These are phyloP conservation scores for Tenthredo distinguenda DNA, from an alignment of 2,888 invertebrate genomes.

Conservation along the genomic window DNA sequence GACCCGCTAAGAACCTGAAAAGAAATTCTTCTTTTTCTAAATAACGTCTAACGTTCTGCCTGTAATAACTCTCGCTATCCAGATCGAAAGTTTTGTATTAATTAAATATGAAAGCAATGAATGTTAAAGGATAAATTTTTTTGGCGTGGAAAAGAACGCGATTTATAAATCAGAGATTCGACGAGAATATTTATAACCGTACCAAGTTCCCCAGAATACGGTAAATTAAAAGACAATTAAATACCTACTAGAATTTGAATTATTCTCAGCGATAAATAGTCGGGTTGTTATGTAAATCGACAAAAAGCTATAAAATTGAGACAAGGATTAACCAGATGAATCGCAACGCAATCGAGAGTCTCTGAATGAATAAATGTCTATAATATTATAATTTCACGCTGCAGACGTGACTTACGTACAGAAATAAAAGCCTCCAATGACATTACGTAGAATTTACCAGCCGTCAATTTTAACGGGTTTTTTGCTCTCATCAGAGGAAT, in stretches of 20 bases:
- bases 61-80: neutral
- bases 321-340: neutral
- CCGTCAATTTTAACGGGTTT: conserved; percentile 62
- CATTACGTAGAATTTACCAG: conserved; percentile 65
- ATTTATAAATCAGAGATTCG: neutral
- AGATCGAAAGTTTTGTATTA: conserved; percentile 5
- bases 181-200: neutral
- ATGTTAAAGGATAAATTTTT: neutral
- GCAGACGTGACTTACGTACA: conserved; percentile 56
- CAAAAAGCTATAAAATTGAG: neutral
- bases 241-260: neutral
- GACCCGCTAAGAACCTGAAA: conserved; percentile 65
- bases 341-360: neutral
- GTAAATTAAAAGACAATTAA: neutral
- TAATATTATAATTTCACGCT: neutral
- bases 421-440: conserved; percentile 66
- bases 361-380: neutral
- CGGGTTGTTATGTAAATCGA: neutral
- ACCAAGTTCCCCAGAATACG: neutral
- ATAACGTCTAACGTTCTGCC: neutral
- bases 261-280: neutral
- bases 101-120: neutral
- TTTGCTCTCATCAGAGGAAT: conserved; percentile 62
- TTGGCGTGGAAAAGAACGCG: neutral
- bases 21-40: conserved; percentile 42